Evolutionary conservation across 35 echinoderm and acorn worm species (phyloP).

Genomic region (Acanthaster planci): DNA sequence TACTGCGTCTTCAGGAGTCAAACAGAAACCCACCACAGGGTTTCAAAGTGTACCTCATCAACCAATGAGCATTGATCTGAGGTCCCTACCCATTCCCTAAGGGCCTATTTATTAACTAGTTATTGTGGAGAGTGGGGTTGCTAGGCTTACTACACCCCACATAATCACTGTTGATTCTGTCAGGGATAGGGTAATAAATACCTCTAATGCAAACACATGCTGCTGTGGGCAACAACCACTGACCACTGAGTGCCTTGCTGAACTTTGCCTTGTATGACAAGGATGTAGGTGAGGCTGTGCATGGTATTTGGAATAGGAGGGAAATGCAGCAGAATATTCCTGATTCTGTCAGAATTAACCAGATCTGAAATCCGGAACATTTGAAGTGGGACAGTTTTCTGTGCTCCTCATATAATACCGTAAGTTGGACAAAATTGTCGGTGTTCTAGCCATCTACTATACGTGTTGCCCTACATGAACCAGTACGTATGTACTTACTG

Average conservation of each 20-base stretch:
- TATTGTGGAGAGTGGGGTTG: constrained; percentile 1
- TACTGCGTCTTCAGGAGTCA: too few relatives aligned
- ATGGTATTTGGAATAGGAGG: not conserved
- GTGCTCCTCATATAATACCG: not conserved
- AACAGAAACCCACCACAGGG: too few relatives aligned
- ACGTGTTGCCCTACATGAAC: not conserved
- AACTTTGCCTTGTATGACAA: not conserved
- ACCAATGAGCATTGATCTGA: too few relatives aligned
- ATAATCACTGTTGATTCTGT: not conserved
- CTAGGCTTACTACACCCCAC: not conserved
- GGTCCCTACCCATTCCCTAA: too few relatives aligned
- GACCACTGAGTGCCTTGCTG: constrained; percentile 2
- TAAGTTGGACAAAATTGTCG: not conserved
- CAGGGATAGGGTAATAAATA: constrained; percentile 7
- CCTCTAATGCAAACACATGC: not conserved
- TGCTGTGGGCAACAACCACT: too few relatives aligned
- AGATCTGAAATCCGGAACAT: not conserved
- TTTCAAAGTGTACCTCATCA: too few relatives aligned
- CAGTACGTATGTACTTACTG: too few relatives aligned
- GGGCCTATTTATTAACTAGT: not conserved
- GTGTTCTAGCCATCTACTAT: not conserved
- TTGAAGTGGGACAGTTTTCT: not conserved
- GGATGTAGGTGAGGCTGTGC: constrained; percentile 4
- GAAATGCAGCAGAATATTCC: not conserved
- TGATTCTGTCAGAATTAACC: not conserved